Conservation (phyloP, 2,113 vertebrate genomes). For the Corythoichthys intestinalis region DNA sequence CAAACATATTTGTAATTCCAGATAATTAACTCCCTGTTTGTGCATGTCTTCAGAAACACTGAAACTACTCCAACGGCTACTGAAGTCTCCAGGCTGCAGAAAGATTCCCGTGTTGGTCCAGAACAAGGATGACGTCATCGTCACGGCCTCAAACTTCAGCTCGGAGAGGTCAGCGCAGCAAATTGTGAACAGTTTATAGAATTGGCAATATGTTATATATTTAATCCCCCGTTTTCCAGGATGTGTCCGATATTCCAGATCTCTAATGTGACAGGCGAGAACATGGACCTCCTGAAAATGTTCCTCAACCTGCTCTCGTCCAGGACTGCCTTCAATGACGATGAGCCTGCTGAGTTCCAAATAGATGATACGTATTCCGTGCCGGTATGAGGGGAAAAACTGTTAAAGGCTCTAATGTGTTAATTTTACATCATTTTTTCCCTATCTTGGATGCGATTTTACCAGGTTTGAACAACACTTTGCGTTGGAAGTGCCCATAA, state of each 20-base stretch:
- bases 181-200: neutral
- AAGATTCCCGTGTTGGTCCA: constrained; percentile 98
- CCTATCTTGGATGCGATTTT: too few relatives aligned
- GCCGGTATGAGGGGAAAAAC: constrained; percentile 71
- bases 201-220: neutral
- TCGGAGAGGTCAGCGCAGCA: constrained; percentile 83
- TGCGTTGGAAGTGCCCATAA: too few relatives aligned
- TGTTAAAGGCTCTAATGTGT: neutral
- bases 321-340: constrained; percentile 90
- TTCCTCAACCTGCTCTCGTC: constrained; percentile 97
- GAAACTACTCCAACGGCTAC: constrained; percentile 92
- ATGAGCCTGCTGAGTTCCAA: constrained; percentile 96
- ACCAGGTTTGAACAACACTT: too few relatives aligned
- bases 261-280: constrained; percentile 95
- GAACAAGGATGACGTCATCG: constrained; percentile 96
- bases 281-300: constrained; percentile 96
- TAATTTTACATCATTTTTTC: neutral
- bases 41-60: constrained; percentile 81
- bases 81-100: constrained; percentile 96
- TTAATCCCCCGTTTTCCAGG: constrained; percentile 56
- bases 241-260: constrained; percentile 99
- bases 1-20: too few relatives aligned
- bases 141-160: constrained; percentile 98
- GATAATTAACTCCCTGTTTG: constrained; percentile 26
- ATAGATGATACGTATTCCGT: constrained; percentile 98